phyloP scores from a whole-genome alignment of 2,113 vertebrate species.

The Arenaria interpres region DNA sequence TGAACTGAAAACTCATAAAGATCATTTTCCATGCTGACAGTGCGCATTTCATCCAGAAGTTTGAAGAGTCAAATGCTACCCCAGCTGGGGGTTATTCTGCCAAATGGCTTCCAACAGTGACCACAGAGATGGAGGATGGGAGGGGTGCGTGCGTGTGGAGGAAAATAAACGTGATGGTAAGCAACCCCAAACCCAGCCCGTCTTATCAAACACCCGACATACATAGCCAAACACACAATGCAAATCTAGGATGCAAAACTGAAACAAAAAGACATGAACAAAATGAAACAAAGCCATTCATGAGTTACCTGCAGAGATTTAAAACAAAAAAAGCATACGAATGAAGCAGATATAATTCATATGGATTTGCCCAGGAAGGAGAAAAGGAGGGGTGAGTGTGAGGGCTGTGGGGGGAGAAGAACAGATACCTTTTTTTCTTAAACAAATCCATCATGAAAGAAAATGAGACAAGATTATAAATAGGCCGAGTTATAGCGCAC shows the following conservation, averaged over 20 bases:
- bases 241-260: slow-evolving; percentile 59
- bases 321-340: slow-evolving; percentile 65
- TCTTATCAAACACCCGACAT: slow-evolving; percentile 64
- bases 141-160: slow-evolving; percentile 60
- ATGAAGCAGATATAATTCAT: slow-evolving; percentile 71
- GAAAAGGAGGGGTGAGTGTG: slow-evolving; percentile 62
- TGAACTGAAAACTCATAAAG: slow-evolving; percentile 78
- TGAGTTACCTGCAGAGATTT: slow-evolving; percentile 75
- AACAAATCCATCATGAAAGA: slow-evolving; percentile 82
- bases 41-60: slow-evolving; percentile 85
- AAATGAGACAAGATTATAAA: slow-evolving; percentile 82
- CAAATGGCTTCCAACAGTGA: slow-evolving; percentile 92
- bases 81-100: slow-evolving; percentile 87
- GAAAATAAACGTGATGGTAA: slow-evolving; percentile 69
- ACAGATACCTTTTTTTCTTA: slow-evolving; percentile 76
- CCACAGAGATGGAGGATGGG: slow-evolving; percentile 80
- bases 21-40: slow-evolving; percentile 86
- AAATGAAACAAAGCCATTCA: slow-evolving; percentile 64
- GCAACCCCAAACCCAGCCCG: slow-evolving; percentile 54
- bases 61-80: slow-evolving; percentile 91
- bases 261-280: slow-evolving; percentile 60
- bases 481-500: slow-evolving; percentile 78
- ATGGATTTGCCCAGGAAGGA: slow-evolving; percentile 74
- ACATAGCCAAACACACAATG: slow-evolving; percentile 64
- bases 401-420: slow-evolving; percentile 26